Evolutionary conservation across 2,797 vertebrate genomes (phyloP).

Genomic region (Podarcis siculus): DNA sequence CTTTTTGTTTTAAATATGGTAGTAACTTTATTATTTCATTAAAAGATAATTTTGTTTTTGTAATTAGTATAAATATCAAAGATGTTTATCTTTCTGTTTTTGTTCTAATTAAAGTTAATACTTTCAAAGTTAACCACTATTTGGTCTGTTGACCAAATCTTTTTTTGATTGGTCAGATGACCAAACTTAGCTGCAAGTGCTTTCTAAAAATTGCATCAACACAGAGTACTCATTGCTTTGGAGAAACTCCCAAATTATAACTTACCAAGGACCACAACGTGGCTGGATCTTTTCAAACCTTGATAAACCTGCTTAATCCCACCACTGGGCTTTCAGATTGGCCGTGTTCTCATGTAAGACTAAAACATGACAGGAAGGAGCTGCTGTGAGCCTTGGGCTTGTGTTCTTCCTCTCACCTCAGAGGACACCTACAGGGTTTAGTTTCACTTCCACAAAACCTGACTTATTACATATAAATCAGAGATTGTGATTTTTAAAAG

Average conservation of each 20-base stretch:
- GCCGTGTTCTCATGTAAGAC: too few relatives aligned
- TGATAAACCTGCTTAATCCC: neutral
- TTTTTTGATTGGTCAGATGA: neutral
- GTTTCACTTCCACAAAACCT: neutral
- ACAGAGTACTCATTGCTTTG: too few relatives aligned
- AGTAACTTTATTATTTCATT: neutral
- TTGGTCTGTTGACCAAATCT: neutral
- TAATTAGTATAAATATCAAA: neutral
- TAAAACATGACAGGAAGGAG: neutral
- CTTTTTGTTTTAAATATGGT: too few relatives aligned
- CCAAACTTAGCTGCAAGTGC: neutral
- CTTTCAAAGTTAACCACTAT: neutral
- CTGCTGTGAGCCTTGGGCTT: neutral
- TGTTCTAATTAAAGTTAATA: too few relatives aligned
- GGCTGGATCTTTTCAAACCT: neutral
- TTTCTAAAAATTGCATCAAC: neutral
- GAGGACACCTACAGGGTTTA: neutral
- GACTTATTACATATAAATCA: neutral
- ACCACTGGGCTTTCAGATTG: neutral
- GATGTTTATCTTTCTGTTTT: too few relatives aligned
- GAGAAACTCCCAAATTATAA: neutral
- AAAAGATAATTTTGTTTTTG: neutral
- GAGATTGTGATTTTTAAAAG: neutral
- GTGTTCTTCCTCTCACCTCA: neutral
- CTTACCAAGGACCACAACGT: neutral